phyloP scores from a whole-genome alignment of 2,888 invertebrate genomes.

The Lithophane semibrunnea region DNA sequence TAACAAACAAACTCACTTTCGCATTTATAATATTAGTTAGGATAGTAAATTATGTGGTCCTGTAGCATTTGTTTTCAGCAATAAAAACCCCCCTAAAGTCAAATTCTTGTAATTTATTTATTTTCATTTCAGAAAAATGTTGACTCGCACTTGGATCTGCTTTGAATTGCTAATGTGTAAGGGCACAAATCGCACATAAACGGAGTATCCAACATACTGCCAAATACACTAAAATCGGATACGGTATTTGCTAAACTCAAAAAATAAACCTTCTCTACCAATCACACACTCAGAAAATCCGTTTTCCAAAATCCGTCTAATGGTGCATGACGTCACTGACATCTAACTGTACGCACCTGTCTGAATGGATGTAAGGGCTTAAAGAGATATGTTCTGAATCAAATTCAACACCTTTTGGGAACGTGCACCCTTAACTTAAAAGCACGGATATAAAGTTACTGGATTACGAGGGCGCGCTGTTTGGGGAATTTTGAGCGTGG shows the following conservation, averaged over 20 bases:
- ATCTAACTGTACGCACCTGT: conserved; percentile 63
- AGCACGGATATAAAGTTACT: conserved; percentile 48
- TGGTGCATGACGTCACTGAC: conserved; percentile 59
- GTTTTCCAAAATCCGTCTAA: conserved; percentile 29
- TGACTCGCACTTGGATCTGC: neutral
- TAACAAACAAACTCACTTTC: too few relatives aligned
- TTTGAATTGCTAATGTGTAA: neutral
- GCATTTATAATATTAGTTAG: too few relatives aligned
- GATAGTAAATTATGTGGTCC: neutral
- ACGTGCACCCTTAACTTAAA: conserved; percentile 67
- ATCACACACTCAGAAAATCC: conserved; percentile 5
- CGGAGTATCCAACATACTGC: neutral
- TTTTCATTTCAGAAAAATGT: neutral
- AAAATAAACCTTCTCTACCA: neutral
- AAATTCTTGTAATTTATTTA: neutral
- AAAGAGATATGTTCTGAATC: conserved; percentile 81
- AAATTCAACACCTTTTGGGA: conserved; percentile 74
- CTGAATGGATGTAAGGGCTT: conserved; percentile 76
- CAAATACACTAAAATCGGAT: neutral
- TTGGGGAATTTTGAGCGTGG: conserved; percentile 2
- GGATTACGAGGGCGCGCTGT: conserved; percentile 20
- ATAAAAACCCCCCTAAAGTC: neutral
- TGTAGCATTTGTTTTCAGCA: neutral
- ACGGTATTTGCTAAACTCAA: neutral
- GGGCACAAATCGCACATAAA: neutral